These are phyloP conservation scores for Bergia puertoricense DNA, from an alignment of 92 coral and sea anemone genomes.

Conservation along the genomic window DNA sequence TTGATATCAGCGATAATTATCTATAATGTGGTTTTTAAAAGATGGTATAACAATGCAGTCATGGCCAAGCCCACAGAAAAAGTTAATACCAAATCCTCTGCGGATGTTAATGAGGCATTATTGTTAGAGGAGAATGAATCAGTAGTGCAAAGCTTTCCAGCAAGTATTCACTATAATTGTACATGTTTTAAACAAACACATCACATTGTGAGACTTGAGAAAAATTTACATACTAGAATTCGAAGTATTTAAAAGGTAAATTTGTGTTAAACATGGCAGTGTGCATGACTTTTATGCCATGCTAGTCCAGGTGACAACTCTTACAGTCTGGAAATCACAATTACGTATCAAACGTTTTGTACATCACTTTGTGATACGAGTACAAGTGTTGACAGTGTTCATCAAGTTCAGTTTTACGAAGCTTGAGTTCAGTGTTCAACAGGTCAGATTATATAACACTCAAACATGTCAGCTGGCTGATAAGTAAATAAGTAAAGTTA, in stretches of 20 bases:
- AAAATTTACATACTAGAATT: neutral
- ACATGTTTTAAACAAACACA: neutral
- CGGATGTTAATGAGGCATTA: no score
- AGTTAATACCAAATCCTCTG: no score
- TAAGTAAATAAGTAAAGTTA: slow-evolving; percentile 4
- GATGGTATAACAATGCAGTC: neutral
- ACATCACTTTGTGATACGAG: neutral
- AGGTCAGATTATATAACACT: neutral
- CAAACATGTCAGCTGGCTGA: slow-evolving; percentile 41
- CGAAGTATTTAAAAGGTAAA: neutral
- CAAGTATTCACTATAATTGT: no score
- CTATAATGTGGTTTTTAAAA: no score
- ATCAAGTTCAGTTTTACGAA: neutral
- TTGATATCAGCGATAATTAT: no score
- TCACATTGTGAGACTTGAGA: neutral
- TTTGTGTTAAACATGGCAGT: neutral
- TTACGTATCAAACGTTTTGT: neutral
- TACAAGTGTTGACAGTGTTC: neutral
- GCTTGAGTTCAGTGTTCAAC: neutral
- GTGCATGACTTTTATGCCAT: neutral
- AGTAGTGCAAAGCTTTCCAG: neutral
- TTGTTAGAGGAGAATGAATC: neutral
- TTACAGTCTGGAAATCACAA: neutral
- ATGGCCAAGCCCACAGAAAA: neutral
- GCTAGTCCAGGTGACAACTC: no score